Evolutionary conservation across 2,888 invertebrate genomes (phyloP).

Genomic region (Spatulosminthurus flaviceps): DNA sequence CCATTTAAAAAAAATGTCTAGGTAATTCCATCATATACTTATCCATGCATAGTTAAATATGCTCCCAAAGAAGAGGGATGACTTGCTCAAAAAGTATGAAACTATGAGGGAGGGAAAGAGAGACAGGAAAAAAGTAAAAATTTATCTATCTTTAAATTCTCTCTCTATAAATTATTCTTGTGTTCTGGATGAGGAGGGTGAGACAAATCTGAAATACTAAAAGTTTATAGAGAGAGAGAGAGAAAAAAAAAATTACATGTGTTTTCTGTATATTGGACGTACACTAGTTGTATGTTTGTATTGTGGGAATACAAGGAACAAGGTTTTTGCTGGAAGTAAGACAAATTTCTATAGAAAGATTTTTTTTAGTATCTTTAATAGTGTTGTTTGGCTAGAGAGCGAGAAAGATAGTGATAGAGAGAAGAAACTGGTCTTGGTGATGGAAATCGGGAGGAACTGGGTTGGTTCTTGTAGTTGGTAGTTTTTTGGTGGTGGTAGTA

Average conservation of each 20-base stretch:
- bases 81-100: not conserved
- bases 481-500: conserved; percentile 15
- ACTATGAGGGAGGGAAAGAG: not conserved
- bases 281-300: too few species aligned
- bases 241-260: too few species aligned
- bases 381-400: conserved; percentile 6
- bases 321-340: not conserved
- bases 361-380: conserved; percentile 7
- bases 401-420: too few species aligned
- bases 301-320: not conserved
- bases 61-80: not conserved
- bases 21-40: too few species aligned
- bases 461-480: not conserved
- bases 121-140: not conserved
- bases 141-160: too few species aligned
- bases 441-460: conserved; percentile 15
- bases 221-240: too few species aligned
- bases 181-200: not conserved
- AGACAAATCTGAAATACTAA: conserved; percentile 18
- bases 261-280: too few species aligned
- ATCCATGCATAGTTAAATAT: too few species aligned
- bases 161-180: not conserved
- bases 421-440: conserved; percentile 24
- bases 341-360: too few species aligned
- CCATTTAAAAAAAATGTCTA: too few species aligned